phyloP scores from a whole-genome alignment of 2,797 vertebrate species.

The Semaprochilodus insignis region DNA sequence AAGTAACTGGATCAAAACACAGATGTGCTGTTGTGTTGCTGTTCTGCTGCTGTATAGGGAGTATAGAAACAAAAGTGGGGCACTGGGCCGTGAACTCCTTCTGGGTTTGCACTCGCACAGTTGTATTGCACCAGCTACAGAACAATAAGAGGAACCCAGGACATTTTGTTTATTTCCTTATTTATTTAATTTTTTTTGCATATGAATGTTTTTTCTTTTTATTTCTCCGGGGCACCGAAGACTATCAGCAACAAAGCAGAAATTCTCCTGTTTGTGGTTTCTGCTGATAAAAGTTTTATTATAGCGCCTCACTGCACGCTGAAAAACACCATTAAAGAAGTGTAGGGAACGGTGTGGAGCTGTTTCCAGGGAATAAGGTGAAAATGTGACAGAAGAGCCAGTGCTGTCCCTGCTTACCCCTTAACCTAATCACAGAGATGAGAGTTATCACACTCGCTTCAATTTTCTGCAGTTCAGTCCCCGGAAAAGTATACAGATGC shows the following conservation, averaged over 20 bases:
- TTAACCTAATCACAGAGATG: conserved; percentile 14
- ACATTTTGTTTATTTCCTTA: conserved; percentile 19
- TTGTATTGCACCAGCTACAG: neutral
- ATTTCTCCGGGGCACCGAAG: neutral
- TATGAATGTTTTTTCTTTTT: neutral
- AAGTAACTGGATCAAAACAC: neutral
- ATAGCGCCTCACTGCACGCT: neutral
- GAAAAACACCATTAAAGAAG: conserved; percentile 9
- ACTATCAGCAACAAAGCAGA: conserved; percentile 22
- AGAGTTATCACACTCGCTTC: neutral
- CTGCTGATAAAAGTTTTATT: conserved; percentile 24
- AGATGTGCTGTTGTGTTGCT: neutral
- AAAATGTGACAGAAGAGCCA: conserved; percentile 8
- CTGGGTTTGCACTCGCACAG: neutral
- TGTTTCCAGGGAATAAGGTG: neutral
- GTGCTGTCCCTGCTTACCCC: neutral
- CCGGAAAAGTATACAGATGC: neutral
- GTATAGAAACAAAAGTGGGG: neutral
- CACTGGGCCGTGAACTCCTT: conserved; percentile 21
- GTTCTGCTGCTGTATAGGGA: neutral
- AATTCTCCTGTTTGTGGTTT: conserved; percentile 31
- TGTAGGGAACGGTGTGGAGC: neutral
- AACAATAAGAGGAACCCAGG: conserved; percentile 10
- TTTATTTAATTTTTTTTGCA: conserved; percentile 31
- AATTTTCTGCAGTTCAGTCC: conserved; percentile 10